phyloP scores from a whole-genome alignment of 2,888 invertebrate species.

The Platerodrilus igneus region DNA sequence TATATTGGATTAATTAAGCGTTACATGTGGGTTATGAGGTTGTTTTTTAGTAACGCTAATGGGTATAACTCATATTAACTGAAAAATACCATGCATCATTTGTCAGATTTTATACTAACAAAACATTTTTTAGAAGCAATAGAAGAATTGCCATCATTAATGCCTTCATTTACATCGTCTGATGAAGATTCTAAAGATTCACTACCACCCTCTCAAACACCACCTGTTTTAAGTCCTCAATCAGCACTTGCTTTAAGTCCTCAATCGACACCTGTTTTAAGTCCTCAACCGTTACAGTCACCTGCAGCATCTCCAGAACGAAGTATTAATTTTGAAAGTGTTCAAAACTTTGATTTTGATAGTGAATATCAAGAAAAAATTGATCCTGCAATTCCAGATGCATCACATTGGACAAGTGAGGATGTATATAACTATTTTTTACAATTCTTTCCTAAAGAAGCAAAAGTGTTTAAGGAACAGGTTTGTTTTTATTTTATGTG shows the following conservation, averaged over 20 bases:
- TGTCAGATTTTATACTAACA: too few relatives aligned
- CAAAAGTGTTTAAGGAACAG: conserved; percentile 76
- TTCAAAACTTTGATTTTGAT: conserved; percentile 38
- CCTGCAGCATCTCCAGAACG: conserved; percentile 18
- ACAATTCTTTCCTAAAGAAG: conserved; percentile 73
- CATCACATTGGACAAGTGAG: conserved; percentile 74
- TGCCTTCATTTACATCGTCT: conserved; percentile 9
- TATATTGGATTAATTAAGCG: too few relatives aligned
- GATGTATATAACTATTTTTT: conserved; percentile 79
- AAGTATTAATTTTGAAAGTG: conserved; percentile 31
- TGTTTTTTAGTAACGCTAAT: too few relatives aligned
- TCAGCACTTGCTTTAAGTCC: conserved; percentile 28
- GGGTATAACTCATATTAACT: too few relatives aligned
- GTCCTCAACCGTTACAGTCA: conserved; percentile 37
- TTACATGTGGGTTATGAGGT: too few relatives aligned
- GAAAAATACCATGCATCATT: too few relatives aligned
- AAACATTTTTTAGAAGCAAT: too few relatives aligned
- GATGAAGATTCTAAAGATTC: conserved; percentile 29
- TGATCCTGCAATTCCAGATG: conserved; percentile 71
- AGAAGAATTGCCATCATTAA: too few relatives aligned
- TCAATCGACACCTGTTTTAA: conserved; percentile 41
- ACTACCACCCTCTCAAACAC: conserved; percentile 36
- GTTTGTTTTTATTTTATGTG: conserved; percentile 47
- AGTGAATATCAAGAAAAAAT: too few relatives aligned
- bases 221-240: conserved; percentile 43